Evolutionary conservation across 2,888 invertebrate species (phyloP), one percentile per base, ranked within the genome.

Genomic region (Cerastoderma edule): DNA sequence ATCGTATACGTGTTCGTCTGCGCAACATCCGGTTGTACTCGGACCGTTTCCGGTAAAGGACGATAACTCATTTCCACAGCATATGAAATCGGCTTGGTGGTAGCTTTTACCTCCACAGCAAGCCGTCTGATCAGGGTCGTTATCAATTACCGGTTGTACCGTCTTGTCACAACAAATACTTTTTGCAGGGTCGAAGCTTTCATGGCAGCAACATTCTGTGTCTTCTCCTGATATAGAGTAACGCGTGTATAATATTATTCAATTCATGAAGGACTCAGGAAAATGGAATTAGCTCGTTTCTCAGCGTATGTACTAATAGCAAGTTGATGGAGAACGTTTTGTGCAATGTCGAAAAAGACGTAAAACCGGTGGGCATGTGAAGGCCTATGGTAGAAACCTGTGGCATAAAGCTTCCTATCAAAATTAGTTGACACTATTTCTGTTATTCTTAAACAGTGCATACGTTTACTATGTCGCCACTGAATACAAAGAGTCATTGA

Each of bases 161-260:
- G 48, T 72, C 16, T 54, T 75, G 35, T 79, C 57, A 54, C 79
- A 79, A 22, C 79, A 79, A 33, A 79, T 54, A 6, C 53, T 27
- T 27, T 75, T 66, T 6, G 6, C 24, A 32, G 75, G 75, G 39
- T 79, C 54, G 46, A 67, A 72, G 64, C 72, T 75, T 35, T 75
- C 66, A 0, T 35, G 28, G 2, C 79, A 72, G 48, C 79, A 79
- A 69, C 79, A 79, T 19, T 39, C 39, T 35, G 60, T 60, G 24
- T 35, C 60, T 22, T 60, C n/a, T 6, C 44, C 67, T 60, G 60
- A 60, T 2, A 46, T 16, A 39, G 39, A 39, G 39, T 39, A 8
- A 39, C 10, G 10, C 16, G 16, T 39, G 8, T 8, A 10, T 8
- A 39, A 10, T 13, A 39, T 39, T 39, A 13, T 13, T 39, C 39